Percentiles rank a stretch among this genome's conserved stretches.
phyloP scores from a whole-genome alignment of 2,113 vertebrate species.

The Ciconia boyciana region DNA sequence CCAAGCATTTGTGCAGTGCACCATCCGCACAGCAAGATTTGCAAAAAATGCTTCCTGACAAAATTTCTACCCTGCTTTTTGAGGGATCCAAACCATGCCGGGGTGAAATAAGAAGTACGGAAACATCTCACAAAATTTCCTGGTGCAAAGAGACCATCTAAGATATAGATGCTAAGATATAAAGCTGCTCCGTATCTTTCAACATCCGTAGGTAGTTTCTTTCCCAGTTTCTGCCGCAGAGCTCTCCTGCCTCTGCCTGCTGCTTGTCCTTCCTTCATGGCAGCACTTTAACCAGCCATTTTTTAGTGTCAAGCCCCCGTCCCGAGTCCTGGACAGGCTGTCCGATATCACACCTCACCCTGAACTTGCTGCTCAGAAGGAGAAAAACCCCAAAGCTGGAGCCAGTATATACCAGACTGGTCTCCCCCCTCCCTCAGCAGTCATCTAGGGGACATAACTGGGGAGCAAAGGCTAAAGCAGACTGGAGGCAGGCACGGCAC shows the following conservation, averaged over 20 bases:
- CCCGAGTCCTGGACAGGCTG: fast-evolving
- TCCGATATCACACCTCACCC: not conserved
- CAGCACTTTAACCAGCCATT: not conserved
- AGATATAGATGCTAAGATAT: not conserved
- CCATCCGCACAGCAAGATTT: not conserved
- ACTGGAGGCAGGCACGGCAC: fast-evolving
- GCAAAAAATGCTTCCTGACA: not conserved
- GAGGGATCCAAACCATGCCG: not conserved
- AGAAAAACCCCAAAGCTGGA: not conserved
- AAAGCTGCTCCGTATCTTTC: not conserved
- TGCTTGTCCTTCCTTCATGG: not conserved
- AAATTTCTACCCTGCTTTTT: not conserved
- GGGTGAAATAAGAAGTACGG: not conserved
- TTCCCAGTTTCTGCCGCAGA: not conserved
- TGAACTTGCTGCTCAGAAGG: not conserved
- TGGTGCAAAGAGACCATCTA: not conserved
- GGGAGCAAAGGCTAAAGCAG: not conserved
- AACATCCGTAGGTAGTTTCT: not conserved
- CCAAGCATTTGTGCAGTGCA: no score
- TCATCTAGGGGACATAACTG: fast-evolving
- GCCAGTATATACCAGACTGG: no score
- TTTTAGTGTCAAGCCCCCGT: not conserved
- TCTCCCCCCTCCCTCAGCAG: no score
- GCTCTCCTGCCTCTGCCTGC: not conserved
- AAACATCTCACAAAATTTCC: not conserved